Conservation (phyloP, 1,140 invertebrate species). For the Alviniconcha marisindica region DNA sequence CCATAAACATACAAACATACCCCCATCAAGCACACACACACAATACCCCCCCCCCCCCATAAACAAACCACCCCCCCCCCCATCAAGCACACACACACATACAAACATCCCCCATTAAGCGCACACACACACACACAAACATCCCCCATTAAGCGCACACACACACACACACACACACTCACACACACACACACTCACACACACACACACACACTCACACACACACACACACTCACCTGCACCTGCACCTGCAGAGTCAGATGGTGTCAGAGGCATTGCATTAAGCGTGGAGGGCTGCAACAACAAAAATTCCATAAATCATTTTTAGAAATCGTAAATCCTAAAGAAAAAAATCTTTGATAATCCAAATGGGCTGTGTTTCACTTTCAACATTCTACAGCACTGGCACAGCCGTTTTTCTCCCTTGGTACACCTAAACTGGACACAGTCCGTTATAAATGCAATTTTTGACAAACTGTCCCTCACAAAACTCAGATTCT, state of each 20-base stretch:
- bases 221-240: neutral
- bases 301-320: no score
- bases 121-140: neutral
- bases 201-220: neutral
- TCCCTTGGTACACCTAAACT: no score
- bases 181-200: neutral
- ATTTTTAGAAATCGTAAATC: no score
- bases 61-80: neutral
- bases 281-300: conserved; percentile 5
- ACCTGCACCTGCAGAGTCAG: conserved; percentile 13
- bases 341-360: no score
- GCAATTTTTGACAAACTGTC: no score
- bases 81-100: neutral
- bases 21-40: neutral
- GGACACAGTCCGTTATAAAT: no score
- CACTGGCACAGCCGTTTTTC: no score
- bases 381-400: no score
- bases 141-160: neutral
- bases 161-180: neutral
- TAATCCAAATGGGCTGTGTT: no score
- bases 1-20: no score
- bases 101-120: neutral
- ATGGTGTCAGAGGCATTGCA: conserved; percentile 13
- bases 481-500: no score
- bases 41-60: neutral